Base-by-base conservation (phyloP, 2,888 invertebrate species). In the Drosophila imparisetae region DNA sequence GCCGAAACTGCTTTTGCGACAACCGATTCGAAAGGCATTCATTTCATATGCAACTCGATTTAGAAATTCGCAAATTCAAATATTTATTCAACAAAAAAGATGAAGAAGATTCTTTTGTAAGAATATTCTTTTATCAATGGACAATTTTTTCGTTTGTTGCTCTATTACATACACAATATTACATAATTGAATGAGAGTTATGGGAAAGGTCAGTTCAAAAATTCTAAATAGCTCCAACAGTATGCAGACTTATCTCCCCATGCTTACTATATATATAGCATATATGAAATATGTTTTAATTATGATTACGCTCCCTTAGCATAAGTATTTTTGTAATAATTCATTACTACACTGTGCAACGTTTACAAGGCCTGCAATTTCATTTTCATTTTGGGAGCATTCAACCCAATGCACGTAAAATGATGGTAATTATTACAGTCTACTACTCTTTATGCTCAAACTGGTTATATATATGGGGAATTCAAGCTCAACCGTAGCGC, bases 351-450 rank as follows among this genome's bases (percentile, higher is more conserved):
- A 61, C 58, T 75, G 65, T 63, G 62, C 68, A 49, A 34, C 53
- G 58, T 45, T 66, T 61, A 61, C 66, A 64, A 64, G 71, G 78
- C 73, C 62, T 73, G 77, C 79, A 83, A 83, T 77, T 83, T 83
- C 69, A 59, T 80, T 79, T 79, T 79, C 64, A 71, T 75, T 77
- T 83, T 79, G 59, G 80, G 82, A 78, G 76, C 82, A 82, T 82
- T 83, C 80, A 81, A 81, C 80, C 66, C 84, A 78, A 68, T 83
- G 66, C 72, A 71, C 72, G 61, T 71, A 66, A 80, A 66, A 58
- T 66, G 80, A 75, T 75, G 76, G 75, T 66, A 75, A 63, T 77
- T 80, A 77, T 80, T 77, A 57, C 32, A 75, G 76, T 80, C 80
- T 66, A 57, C 55, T 75, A 53, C 75, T 52, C 66, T 75, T 66